phyloP scores from a whole-genome alignment of 2,113 vertebrate genomes.

The Burhinus oedicnemus region DNA sequence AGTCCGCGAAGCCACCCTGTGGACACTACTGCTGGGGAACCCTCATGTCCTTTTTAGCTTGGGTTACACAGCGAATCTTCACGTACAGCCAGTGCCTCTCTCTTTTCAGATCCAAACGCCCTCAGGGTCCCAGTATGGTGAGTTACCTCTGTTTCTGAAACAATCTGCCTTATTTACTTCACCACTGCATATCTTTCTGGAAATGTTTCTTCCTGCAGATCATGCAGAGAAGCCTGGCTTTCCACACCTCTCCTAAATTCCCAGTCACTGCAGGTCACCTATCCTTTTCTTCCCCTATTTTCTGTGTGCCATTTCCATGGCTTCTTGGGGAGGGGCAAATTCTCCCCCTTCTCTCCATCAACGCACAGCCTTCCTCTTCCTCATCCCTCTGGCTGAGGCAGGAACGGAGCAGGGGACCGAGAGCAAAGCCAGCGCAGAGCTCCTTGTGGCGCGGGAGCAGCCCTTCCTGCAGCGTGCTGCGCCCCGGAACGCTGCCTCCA shows the following conservation, averaged over 20 bases:
- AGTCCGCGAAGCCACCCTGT: neutral
- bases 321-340: neutral
- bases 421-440: neutral
- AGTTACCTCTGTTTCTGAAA: neutral
- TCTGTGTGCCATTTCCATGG: neutral
- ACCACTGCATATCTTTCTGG: neutral
- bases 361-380: accelerated
- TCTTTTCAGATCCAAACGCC: neutral
- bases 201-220: neutral
- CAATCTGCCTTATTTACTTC: neutral
- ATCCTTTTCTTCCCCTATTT: neutral
- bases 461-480: no score
- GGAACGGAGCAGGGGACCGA: neutral
- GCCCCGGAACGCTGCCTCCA: neutral
- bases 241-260: neutral
- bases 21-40: neutral
- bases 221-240: neutral
- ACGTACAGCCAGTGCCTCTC: neutral
- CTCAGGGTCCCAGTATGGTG: neutral
- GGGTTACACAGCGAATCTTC: neutral
- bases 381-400: neutral
- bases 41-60: neutral
- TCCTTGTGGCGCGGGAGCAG: neutral
- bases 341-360: neutral
- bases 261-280: neutral